Base-by-base conservation (phyloP, 2,113 vertebrate species). In the Archilochus colubris region DNA sequence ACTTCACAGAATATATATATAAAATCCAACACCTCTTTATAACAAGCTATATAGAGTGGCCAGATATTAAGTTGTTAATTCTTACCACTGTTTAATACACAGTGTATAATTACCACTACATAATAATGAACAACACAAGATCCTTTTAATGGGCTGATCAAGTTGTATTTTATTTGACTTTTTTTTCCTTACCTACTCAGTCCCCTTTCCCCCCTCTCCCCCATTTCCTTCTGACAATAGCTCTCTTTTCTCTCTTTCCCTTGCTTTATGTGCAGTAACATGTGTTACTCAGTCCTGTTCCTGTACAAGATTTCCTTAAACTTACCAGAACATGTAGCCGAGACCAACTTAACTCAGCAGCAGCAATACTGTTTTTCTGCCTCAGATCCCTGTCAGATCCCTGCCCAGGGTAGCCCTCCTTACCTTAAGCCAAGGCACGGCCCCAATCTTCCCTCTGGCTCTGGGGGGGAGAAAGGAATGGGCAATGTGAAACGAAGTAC, bases 1-100 rank as follows among this genome's bases (percentile, higher is more conserved):
- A 94, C 62, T 83, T 92, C 92, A 96, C 87, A 95, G 89, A 94
- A 95, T 84, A 91, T 94, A 89, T 77, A 94, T 94, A 89, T 82
- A 88, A 90, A 94, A 91, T 83, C 84, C 73, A 95, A 84, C 92
- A 94, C 85, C 84, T 85, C 50, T 91, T 63, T 75, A 8, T 89
- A 89, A 76, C 61, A 86, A 88, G 55, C 48, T 91, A 8, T 59
- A 50, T 89, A 63, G 64, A 93, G 33, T 67, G 59, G 83, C 78
- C 75, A 91, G 67, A 91, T 89, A 94, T 72, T 92, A 85, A 66
- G 74, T 85, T 50, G 0, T 91, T 92, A 84, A 85, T 91, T 93
- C 89, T 91, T 86, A 83, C 89, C 63, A 25, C 74, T 70, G 43
- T 75, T 91, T 76, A 87, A 94, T 69, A 72, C 48, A 46, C 31